Evolutionary conservation across 2,888 invertebrate genomes (phyloP), one percentile per base, ranked within the genome.

Genomic region (Pammene fasciana): DNA sequence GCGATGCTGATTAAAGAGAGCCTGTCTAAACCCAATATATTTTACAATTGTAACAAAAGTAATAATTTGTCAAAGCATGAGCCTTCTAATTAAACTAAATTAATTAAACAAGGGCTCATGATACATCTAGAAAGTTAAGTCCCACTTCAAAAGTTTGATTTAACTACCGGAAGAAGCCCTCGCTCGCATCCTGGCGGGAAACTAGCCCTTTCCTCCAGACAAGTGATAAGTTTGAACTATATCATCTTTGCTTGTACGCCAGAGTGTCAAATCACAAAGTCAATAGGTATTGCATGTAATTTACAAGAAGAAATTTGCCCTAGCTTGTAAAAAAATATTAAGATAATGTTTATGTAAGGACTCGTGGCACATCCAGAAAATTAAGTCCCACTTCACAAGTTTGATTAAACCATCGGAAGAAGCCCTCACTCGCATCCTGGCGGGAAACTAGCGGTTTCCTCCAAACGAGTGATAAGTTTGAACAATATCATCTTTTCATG

Each of bases 331-430:
- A n/a, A n/a, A n/a, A n/a, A n/a, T n/a, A n/a, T n/a, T n/a, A n/a
- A n/a, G n/a, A n/a, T n/a, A n/a, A n/a, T n/a, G n/a, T n/a, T n/a
- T n/a, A n/a, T n/a, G n/a, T n/a, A n/a, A n/a, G n/a, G n/a, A n/a
- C n/a, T n/a, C 14, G 26, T 45, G 61, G 13, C 61, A 18, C 38
- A 38, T 61, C 61, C 18, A 61, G 61, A 18, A 18, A 38, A 16
- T 18, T 54, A 48, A 13, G 26, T 60, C 46, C 48, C 0, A 11
- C n/a, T 46, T n/a, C 14, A 67, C 14, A 14, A 68, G 73, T 77
- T 78, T 78, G 75, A 78, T 78, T 77, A 78, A 78, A 78, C 73
- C 73, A 48, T 55, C 60, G 70, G 75, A 75, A 77, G 72, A 78
- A 71, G 72, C 73, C 65, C 67, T 45, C 59, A 56, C 72, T 74